Evolutionary conservation across 2,797 vertebrate genomes (phyloP), one percentile per base, ranked within the genome.

Genomic region (Cebuella pygmaea): DNA sequence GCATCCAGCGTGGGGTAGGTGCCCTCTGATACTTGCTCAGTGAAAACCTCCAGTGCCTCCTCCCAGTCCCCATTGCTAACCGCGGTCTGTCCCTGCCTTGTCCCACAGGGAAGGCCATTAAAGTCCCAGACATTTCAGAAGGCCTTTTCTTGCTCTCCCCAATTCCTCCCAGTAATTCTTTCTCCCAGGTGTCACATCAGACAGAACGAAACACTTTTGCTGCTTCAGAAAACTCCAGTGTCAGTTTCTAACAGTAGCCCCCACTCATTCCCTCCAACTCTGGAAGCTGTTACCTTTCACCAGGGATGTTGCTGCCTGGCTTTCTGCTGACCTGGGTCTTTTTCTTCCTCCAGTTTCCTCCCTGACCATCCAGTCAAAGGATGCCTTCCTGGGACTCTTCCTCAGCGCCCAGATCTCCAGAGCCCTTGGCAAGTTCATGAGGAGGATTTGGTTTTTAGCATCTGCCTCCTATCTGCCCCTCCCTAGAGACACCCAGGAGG

Each of bases 1-100:
- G 44, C 24, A 4, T n/a, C n/a, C 1, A 41, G 4, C 13, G 3
- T 27, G 12, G 1, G 4, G 39, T 20, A 11, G 24, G 26, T 22
- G 1, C 33, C 76, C 33, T 1, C 5, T 19, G 46, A 5, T 33
- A 61, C 10, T 61, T 2, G 1, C 33, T 61, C 52, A 17, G 4
- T 22, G 15, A 48, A 55, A 33, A 57, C 33, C 30, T 67, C 61
- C 33, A 4, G 3, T 33, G 61, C 61, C 30, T 64, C 61, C 61
- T 64, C 61, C 30, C 61, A 46, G 4, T 19, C 17, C 39, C 52
- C n/a, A 75, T 5, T 17, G 5, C 41, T 41, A 19, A 9, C 20
- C 36, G 0, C 2, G 1, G 57, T 17, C 67, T 33, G 39, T 36
- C 17, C 17, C 33, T 24, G 2, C 46, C 27, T 55, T 20, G 50